Evolutionary conservation across 2,113 vertebrate species (phyloP), one percentile per base, ranked within the genome.

Genomic region (Myotis brandtii): DNA sequence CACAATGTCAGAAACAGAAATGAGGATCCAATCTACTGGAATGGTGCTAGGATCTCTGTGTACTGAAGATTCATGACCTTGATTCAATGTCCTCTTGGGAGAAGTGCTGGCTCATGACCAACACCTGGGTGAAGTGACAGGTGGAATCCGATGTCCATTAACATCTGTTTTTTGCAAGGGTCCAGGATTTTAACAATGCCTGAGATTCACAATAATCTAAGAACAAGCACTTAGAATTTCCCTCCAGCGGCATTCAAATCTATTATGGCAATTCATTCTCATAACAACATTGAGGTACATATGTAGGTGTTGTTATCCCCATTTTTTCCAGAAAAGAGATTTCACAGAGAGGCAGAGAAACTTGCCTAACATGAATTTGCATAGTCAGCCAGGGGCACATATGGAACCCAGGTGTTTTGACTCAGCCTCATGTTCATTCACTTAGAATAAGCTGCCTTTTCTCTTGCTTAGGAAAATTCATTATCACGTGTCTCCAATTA

Each of bases 51-150:
- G 52, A 50, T 54, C 84, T 75, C 72, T 13, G 13, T 17, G 48
- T 27, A 62, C 90, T 46, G 67, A 96, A 90, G 64, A 52, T 6
- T 34, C 12, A 0, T 46, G 59, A 83, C 34, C 91, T 75, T 56
- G 86, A 73, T 46, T 84, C 82, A 37, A 12, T 30, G 70, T 84
- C 93, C 87, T 95, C 50, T 54, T 52, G 87, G 94, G 95, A 92
- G 52, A 43, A 59, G 62, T 14, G 81, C 56, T 88, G 91, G 94
- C 89, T 95, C 52, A 1, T 14, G 62, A 81, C 0, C 4, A 62
- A 66, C 48, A 16, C 18, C 34, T 37, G 43, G 72, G n/a, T 77
- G 52, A 56, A 79, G 25, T n/a, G 70, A 73, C 59, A 37, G 37
- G 9, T 23, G 17, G 81, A 69, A 56, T 91, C 50, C 46, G 13